phyloP scores from a whole-genome alignment of 2,888 invertebrate species.

The Tyria jacobaeae region DNA sequence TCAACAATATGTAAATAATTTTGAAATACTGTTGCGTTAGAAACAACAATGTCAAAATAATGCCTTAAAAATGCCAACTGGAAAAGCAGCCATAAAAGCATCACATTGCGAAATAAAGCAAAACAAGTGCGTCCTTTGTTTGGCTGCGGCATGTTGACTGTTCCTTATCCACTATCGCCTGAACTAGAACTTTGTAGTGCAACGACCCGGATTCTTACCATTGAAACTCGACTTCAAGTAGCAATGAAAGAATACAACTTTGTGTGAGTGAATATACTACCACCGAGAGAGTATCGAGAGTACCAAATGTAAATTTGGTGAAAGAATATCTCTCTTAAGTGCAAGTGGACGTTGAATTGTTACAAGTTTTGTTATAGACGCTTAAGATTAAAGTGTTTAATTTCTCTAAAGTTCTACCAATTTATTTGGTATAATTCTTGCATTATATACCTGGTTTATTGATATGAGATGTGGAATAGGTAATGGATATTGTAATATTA shows the following conservation, averaged over 20 bases:
- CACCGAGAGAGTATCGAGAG: not conserved
- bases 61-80: constrained; percentile 60
- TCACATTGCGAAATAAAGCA: constrained; percentile 77
- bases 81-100: constrained; percentile 72
- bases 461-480: no score
- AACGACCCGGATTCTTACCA: constrained; percentile 69
- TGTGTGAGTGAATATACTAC: not conserved
- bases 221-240: constrained; percentile 45
- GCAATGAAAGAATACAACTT: not conserved
- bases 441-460: no score
- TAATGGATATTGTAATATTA: no score
- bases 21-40: constrained; percentile 24
- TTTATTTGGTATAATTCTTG: not conserved
- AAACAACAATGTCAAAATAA: constrained; percentile 44
- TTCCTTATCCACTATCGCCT: constrained; percentile 81
- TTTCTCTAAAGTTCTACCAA: not conserved
- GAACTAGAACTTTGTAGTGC: constrained; percentile 71
- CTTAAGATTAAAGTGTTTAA: not conserved
- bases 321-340: no score
- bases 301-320: not conserved
- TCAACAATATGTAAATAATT: not conserved
- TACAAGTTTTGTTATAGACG: not conserved
- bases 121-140: constrained; percentile 81
- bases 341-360: not conserved
- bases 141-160: constrained; percentile 76